Evolutionary conservation across 1,140 invertebrate genomes (phyloP), one percentile per base, ranked within the genome.

Genomic region (Microplitis demolitor): DNA sequence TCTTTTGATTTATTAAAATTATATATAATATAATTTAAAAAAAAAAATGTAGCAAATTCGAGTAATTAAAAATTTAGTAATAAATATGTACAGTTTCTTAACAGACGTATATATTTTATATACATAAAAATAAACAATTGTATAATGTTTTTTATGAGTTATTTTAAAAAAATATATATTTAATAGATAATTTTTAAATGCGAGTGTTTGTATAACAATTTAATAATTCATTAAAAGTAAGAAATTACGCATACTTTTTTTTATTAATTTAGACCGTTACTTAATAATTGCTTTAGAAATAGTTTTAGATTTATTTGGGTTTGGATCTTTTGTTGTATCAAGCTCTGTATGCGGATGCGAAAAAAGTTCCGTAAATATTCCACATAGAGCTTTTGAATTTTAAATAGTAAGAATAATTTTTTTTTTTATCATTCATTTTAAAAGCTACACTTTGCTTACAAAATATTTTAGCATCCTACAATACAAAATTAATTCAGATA

Each of bases 71-170:
- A 75, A 76, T 69, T 62, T 77, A 66, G 75, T 73, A 76, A 75
- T 77, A 64, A 79, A 79, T 75, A 76, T 78, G 79, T 81, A 81
- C 77, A 81, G 77, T 80, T 77, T 74, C 72, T 76, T 78, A 78
- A 79, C 78, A 79, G 77, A 80, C 78, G 75, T 76, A 76, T 81
- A 81, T 80, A 79, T 81, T 81, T 81, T 80, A 79, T 79, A 80
- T 80, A 75, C 76, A 76, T 77, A 80, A 74, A 75, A 74, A 70
- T 80, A 78, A 50, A 64, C 81, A 80, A 79, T 76, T 81, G 79
- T 81, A 80, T 81, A 82, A 80, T 82, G 39, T 80, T 79, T 74
- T 63, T 35, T 4, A 14, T n/a, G 33, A n/a, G 4, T 63, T 37
- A 24, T n/a, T 4, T 14, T 39, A 8, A n/a, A 24, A 24, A 24